phyloP scores from a whole-genome alignment of 2,797 vertebrate genomes.

The Halcyon chelicuti region DNA sequence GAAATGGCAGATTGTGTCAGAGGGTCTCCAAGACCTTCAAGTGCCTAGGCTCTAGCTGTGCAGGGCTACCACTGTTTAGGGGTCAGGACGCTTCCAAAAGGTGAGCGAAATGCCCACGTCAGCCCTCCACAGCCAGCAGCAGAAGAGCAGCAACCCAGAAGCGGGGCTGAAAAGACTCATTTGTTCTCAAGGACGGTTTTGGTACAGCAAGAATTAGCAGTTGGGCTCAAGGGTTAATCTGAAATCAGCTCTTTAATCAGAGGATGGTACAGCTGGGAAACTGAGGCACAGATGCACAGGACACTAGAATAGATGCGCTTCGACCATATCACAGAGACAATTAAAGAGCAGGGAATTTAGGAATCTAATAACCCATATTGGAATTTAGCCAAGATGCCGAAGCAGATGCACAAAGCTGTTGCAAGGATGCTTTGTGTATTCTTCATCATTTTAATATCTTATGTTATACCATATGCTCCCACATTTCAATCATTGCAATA shows the following conservation, averaged over 20 bases:
- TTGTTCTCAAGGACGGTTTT: not conserved
- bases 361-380: constrained; percentile 62
- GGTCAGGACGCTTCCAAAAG: not conserved
- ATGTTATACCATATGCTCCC: constrained; percentile 68
- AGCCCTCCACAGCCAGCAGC: not conserved
- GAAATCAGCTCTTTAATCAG: constrained; percentile 43
- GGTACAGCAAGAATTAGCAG: not conserved
- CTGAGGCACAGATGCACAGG: constrained; percentile 68
- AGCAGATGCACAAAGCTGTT: constrained; percentile 73
- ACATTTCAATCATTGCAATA: constrained; percentile 67
- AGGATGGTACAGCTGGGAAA: constrained; percentile 54
- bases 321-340: constrained; percentile 28
- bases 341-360: constrained; percentile 71
- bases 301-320: constrained; percentile 35
- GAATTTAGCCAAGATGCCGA: constrained; percentile 67
- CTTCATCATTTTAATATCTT: constrained; percentile 74
- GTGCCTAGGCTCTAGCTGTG: not conserved
- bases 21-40: not conserved
- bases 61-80: not conserved
- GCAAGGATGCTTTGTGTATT: constrained; percentile 69
- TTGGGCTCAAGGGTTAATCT: constrained; percentile 30
- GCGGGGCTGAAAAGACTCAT: not conserved
- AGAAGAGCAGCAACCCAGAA: not conserved
- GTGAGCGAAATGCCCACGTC: not conserved
- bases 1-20: accelerated